Evolutionary conservation across 2,113 vertebrate species (phyloP), one percentile per base, ranked within the genome.

Genomic region (Campylomormyrus numenius): DNA sequence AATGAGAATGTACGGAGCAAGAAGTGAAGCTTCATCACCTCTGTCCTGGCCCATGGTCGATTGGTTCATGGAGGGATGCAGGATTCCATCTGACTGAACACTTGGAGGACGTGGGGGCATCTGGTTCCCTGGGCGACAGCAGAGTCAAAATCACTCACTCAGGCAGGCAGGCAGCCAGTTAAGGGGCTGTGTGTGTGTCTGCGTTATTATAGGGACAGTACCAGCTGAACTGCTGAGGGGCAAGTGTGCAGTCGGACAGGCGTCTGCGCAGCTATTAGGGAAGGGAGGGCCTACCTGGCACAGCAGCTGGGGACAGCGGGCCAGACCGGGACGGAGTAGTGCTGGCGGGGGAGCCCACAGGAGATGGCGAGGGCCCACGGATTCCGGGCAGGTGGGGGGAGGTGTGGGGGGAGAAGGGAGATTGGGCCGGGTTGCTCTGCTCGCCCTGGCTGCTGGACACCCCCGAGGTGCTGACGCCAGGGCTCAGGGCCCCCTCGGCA

Each of bases 381-480:
- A 99, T 98, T 92, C 98, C 98, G 77, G 98, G 96, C 92, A 99
- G 95, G 95, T 99, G 98, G 93, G 98, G 98, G 89, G 98, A 99
- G 90, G 98, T 99, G 95, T 99, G 98, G 50, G 98, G 98, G 90
- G 98, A 99, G 95, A 99, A 99, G 89, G 98, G 98, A 88, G 98
- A 99, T 96, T 99, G 98, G 91, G 98, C 98, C 6, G 98, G 98
- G 94, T 99, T 99, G 94, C 98, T 99, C 96, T 99, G 98, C 94
- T 99, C 98, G 85, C 98, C 98, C 96, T 99, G 98, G 93, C 98
- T 99, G 96, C 98, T 99, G 94, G 98, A 99, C 94, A 99, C 98
- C 91, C 98, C 98, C 91, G 98, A 99, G 90, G 98, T 99, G 97
- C 98, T 99, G 94, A 99, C 98, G 88, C 98, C 98, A 11, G 98